phyloP scores from a whole-genome alignment of 2,888 invertebrate genomes.

The Nymphalis urticae region DNA sequence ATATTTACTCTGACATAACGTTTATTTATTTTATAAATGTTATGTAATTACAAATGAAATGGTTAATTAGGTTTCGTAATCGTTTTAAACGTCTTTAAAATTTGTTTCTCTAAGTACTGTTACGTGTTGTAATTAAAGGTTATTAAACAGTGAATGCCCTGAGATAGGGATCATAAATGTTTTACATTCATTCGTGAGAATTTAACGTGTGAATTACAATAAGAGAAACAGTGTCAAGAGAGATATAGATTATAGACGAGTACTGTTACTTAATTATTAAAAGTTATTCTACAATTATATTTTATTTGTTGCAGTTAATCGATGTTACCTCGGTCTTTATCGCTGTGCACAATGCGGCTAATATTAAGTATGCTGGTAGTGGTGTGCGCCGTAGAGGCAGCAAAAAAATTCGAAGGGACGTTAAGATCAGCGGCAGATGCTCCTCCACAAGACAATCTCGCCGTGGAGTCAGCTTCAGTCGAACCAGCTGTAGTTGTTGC shows the following conservation, averaged over 20 bases:
- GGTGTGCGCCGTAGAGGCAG: constrained; percentile 71
- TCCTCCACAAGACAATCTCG: constrained; percentile 75
- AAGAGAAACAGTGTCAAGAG: constrained; percentile 12
- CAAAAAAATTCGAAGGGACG: constrained; percentile 76
- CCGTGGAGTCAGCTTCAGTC: constrained; percentile 71
- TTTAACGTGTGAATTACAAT: constrained; percentile 21
- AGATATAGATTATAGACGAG: constrained; percentile 1
- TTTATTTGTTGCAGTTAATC: constrained; percentile 76
- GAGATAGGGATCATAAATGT: constrained; percentile 59
- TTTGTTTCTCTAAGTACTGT: constrained; percentile 36
- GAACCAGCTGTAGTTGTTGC: constrained; percentile 73
- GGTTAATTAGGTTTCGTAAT: constrained; percentile 44
- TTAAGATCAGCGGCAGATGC: constrained; percentile 75
- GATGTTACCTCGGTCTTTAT: constrained; percentile 73
- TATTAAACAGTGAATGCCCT: constrained; percentile 60
- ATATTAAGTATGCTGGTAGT: constrained; percentile 72
- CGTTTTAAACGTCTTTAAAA: constrained; percentile 39
- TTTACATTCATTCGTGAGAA: constrained; percentile 44
- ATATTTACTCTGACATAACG: neutral
- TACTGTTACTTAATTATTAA: constrained; percentile 1
- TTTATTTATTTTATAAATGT: neutral
- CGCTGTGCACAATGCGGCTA: constrained; percentile 71
- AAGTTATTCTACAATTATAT: constrained; percentile 17
- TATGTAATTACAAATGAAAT: constrained; percentile 15
- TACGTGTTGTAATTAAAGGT: constrained; percentile 50